Conservation (phyloP, 2,113 vertebrate genomes). For the Lophura nycthemera region DNA sequence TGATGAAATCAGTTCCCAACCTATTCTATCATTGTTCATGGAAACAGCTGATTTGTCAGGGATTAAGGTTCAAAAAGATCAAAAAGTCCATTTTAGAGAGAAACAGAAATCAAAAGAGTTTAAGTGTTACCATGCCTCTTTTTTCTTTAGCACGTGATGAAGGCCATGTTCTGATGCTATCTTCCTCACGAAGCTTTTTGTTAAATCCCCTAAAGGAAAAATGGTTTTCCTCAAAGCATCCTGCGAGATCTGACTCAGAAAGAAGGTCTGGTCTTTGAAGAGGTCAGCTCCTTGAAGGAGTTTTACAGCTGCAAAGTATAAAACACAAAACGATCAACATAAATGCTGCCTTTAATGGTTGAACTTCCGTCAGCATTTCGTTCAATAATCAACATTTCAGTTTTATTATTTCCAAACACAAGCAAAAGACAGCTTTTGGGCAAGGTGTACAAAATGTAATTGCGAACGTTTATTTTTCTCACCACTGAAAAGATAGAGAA, state of each 20-base stretch:
- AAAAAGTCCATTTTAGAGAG: not conserved
- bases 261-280: conserved; percentile 97
- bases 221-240: conserved; percentile 88
- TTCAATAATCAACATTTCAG: not conserved
- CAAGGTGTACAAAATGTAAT: not conserved
- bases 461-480: not conserved
- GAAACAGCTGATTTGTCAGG: not conserved
- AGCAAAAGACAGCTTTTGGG: not conserved
- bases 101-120: conserved; percentile 20
- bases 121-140: conserved; percentile 87
- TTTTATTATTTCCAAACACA: not conserved
- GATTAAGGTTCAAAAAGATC: not conserved
- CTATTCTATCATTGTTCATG: not conserved
- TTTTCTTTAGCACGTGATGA: conserved; percentile 91
- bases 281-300: conserved; percentile 89
- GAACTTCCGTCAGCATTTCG: not conserved
- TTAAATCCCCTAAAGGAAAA: conserved; percentile 94
- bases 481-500: not conserved
- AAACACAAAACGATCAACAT: not conserved
- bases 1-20: not conserved
- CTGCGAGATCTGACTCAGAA: conserved; percentile 96
- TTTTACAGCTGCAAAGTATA: conserved; percentile 81
- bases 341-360: not conserved
- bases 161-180: conserved; percentile 91
- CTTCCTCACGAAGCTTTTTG: conserved; percentile 92